Conservation (phyloP, 37 sponge, comb jelly and placozoan species). For the Beroe ovata region DNA sequence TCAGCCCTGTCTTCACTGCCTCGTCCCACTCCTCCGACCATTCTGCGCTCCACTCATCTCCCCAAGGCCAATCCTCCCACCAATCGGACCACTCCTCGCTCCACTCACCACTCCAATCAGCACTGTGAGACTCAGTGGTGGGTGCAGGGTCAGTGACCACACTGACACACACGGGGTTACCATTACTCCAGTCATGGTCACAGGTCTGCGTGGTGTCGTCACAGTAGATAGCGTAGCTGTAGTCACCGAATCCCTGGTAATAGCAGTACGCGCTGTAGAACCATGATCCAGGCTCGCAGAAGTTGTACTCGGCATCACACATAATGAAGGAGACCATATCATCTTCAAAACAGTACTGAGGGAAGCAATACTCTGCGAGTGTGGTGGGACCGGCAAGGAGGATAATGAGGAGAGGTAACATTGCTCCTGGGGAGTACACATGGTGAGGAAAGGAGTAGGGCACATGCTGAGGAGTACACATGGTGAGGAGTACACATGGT, state of each 20-base stretch:
- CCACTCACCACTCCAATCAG: no score
- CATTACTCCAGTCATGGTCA: not conserved
- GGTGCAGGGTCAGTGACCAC: no score
- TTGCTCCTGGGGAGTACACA: not conserved
- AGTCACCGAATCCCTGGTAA: not conserved
- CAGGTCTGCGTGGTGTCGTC: not conserved
- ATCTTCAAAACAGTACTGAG: slow-evolving; percentile 20
- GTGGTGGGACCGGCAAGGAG: not conserved
- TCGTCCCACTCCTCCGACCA: slow-evolving; percentile 5
- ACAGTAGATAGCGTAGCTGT: not conserved
- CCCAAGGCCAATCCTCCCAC: not conserved
- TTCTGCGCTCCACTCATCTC: not conserved
- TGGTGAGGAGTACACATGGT: no score
- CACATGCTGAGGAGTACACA: no score
- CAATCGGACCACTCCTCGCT: not conserved
- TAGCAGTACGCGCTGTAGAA: not conserved
- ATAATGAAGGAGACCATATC: not conserved
- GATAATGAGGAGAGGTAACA: not conserved
- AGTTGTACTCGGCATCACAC: not conserved
- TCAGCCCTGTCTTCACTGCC: slow-evolving; percentile 1
- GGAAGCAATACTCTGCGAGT: not conserved
- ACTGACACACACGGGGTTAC: not conserved
- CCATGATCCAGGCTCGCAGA: slow-evolving; percentile 3
- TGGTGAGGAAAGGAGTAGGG: no score
- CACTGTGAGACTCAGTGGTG: not conserved